Evolutionary conservation across 2,888 invertebrate species (phyloP), one percentile per base, ranked within the genome.

Genomic region (Heliconius ismenius): DNA sequence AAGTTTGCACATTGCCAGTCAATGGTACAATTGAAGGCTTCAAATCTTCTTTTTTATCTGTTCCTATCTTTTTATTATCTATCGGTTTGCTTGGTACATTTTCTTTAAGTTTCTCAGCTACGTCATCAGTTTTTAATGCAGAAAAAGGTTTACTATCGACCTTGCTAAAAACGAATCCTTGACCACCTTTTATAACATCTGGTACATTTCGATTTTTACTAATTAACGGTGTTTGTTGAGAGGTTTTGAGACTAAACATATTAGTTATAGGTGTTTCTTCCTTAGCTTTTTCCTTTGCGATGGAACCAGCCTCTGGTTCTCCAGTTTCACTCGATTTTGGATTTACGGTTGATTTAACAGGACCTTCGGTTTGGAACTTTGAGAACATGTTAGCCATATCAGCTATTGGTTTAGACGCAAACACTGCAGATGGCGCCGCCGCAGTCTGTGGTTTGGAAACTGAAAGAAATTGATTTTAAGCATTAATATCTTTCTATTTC

Each of bases 281-380:
- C 76, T 86, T 85, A 24, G 79, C 73, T 77, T 83, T 79, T 49
- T 78, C 67, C 84, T 85, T 85, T 43, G 81, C 75, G 21, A 67
- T 67, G 15, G 79, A 81, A 4, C 79, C 73, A 18, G 83, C 76
- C 79, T 91, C 90, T 9, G 85, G 84, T 85, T 93, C 93, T 0
- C 91, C 91, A 10, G 91, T 92, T 86, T 92, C 93, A 69, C 84
- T 87, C n/a, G 90, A 88, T 80, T 88, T 87, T 4, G 84, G 80
- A 75, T 80, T 86, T 13, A 43, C 72, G 15, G 81, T 32, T 28
- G 76, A 21, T 26, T 73, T 24, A 39, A 67, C 24, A 13, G 78
- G 86, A 0, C 87, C 83, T 81, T 85, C 85, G 15, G 74, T 15
- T 64, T 76, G 63, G 80, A 87, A 87, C 84, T 90, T 89, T 78